These are phyloP conservation scores for Plebejus anna DNA, from an alignment of 2,888 invertebrate genomes.

Conservation along the genomic window DNA sequence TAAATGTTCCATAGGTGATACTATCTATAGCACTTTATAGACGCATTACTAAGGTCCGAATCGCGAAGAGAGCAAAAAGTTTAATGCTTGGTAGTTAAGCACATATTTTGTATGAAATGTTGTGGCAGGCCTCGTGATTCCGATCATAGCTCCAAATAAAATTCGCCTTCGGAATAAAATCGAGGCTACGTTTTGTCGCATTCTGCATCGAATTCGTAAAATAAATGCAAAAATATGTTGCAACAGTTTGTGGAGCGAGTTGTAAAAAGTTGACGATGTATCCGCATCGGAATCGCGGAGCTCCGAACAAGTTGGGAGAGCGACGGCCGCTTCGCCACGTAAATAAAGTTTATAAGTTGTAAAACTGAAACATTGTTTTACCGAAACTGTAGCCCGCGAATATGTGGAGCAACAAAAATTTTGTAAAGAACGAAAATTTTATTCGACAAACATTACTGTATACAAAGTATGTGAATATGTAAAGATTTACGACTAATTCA, in stretches of 20 bases:
- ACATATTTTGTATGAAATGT: too few relatives aligned
- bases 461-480: too few relatives aligned
- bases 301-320: constrained; percentile 57
- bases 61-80: too few relatives aligned
- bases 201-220: not conserved
- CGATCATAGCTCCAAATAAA: not conserved
- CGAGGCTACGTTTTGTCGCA: not conserved
- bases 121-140: not conserved
- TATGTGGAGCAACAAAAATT: not conserved
- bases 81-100: not conserved
- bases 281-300: constrained; percentile 56
- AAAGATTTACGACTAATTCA: too few relatives aligned
- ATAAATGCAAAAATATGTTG: constrained; percentile 1
- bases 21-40: too few relatives aligned
- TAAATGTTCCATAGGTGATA: too few relatives aligned
- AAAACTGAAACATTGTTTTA: constrained; percentile 41
- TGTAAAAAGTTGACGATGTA: constrained; percentile 62
- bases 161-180: not conserved
- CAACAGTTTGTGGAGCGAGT: constrained; percentile 20
- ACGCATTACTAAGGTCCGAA: not conserved
- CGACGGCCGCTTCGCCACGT: constrained; percentile 51
- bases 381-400: not conserved
- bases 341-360: constrained; percentile 27
- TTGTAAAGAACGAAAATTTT: too few relatives aligned
- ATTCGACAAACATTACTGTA: too few relatives aligned